A percentile compares a stretch with the other conserved stretches of the same genome.
Conservation (phyloP, 2,797 vertebrate species). For the Silurus aristotelis region DNA sequence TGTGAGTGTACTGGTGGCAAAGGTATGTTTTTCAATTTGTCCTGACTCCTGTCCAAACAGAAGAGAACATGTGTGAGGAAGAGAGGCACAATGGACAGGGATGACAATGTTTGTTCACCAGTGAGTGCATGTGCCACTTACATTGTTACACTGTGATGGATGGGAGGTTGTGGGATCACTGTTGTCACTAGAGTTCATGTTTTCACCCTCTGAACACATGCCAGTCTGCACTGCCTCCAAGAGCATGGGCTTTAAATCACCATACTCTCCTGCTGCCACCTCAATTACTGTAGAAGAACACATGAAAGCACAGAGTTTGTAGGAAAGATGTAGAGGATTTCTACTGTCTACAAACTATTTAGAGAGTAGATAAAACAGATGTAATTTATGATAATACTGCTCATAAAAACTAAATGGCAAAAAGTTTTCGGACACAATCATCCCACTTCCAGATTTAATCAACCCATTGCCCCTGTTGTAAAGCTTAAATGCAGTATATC, state of each 20-base stretch:
- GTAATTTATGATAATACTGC: background rate
- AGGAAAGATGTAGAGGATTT: background rate
- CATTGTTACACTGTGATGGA: constrained; percentile 75
- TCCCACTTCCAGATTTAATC: background rate
- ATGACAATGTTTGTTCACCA: background rate
- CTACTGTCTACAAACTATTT: background rate
- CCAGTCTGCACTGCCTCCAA: constrained; percentile 94
- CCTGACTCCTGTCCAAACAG: constrained; percentile 73
- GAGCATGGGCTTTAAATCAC: constrained; percentile 60
- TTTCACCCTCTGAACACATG: constrained; percentile 72
- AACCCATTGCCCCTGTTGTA: too few species aligned
- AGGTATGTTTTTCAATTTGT: constrained; percentile 91
- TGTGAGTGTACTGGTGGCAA: constrained; percentile 90
- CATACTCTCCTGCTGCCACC: constrained; percentile 91
- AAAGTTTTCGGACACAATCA: background rate
- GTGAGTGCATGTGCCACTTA: constrained; percentile 57
- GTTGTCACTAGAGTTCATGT: constrained; percentile 87
- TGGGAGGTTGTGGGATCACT: constrained; percentile 75
- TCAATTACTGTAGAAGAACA: constrained; percentile 84
- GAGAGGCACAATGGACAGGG: background rate
- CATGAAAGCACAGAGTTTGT: background rate
- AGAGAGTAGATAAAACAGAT: background rate
- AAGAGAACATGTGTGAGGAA: background rate
- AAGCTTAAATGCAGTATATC: background rate
- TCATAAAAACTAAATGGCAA: background rate